These are phyloP conservation scores for Chlamydotis undulata DNA, from an alignment of 2,113 vertebrate genomes.

Conservation along the genomic window DNA sequence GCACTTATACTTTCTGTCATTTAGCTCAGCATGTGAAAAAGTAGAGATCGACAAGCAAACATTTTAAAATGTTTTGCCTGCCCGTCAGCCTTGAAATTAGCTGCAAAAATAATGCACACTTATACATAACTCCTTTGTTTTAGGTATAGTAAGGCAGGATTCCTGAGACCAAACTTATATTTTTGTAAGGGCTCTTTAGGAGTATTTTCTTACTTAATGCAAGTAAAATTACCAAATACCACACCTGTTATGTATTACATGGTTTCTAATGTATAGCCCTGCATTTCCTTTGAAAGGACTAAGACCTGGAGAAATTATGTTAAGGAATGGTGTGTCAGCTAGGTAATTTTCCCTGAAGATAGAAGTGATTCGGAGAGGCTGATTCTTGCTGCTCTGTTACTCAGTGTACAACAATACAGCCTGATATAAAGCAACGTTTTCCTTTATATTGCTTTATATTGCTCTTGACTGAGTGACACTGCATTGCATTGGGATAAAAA, in stretches of 20 bases:
- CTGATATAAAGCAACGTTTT: background rate
- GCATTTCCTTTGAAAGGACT: conserved; percentile 8
- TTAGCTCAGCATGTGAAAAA: background rate
- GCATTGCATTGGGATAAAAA: background rate
- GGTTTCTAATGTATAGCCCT: conserved; percentile 4
- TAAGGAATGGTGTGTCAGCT: background rate
- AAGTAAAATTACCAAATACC: background rate
- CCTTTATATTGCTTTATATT: background rate
- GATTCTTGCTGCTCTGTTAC: background rate
- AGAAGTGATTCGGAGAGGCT: background rate
- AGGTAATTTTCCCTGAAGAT: background rate
- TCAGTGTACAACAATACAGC: background rate
- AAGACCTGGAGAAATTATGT: background rate
- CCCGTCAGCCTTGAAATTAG: background rate
- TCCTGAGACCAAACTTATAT: background rate
- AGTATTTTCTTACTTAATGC: background rate
- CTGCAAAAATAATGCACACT: background rate
- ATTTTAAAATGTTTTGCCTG: background rate
- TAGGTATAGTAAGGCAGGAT: background rate
- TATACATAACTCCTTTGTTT: background rate
- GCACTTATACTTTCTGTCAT: background rate
- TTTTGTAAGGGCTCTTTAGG: background rate
- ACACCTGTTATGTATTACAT: background rate
- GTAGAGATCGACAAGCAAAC: background rate
- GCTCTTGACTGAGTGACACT: background rate